phyloP scores from a whole-genome alignment of 2,888 invertebrate genomes.

The Diaperis boleti region DNA sequence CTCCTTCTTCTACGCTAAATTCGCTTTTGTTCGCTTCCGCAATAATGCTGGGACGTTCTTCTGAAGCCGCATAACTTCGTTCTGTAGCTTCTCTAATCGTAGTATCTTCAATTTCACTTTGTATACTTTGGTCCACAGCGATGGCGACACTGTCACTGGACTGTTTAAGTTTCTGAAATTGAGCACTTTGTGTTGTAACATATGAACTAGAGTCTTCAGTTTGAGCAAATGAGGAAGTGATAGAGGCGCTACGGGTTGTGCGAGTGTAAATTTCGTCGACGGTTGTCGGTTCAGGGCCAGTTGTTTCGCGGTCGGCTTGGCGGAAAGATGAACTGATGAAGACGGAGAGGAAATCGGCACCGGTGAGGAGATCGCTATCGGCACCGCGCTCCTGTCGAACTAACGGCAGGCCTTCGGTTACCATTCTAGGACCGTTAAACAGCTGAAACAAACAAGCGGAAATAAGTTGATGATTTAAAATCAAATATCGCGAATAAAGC shows the following conservation, averaged over 20 bases:
- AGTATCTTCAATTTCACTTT: slow-evolving; percentile 28
- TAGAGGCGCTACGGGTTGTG: slow-evolving; percentile 45
- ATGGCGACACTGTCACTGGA: slow-evolving; percentile 64
- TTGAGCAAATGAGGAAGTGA: slow-evolving; percentile 45
- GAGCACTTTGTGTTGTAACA: slow-evolving; percentile 34
- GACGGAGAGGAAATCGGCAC: slow-evolving; percentile 67
- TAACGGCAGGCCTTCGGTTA: slow-evolving; percentile 63
- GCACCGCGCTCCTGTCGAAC: slow-evolving; percentile 60
- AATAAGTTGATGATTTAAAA: no score
- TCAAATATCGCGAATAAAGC: no score
- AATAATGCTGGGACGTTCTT: slow-evolving; percentile 67
- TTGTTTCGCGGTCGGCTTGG: slow-evolving; percentile 46
- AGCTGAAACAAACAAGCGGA: slow-evolving; percentile 59
- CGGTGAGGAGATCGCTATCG: slow-evolving; percentile 65
- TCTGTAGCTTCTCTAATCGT: slow-evolving; percentile 42
- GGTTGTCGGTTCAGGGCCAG: slow-evolving; percentile 40
- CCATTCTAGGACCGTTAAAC: slow-evolving; percentile 57
- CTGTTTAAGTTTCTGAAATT: slow-evolving; percentile 26
- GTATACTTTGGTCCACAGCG: slow-evolving; percentile 63
- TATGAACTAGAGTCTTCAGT: slow-evolving; percentile 40
- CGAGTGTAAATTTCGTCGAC: slow-evolving; percentile 39
- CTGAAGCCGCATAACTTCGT: slow-evolving; percentile 54
- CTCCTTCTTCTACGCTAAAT: slow-evolving; percentile 71
- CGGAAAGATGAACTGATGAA: slow-evolving; percentile 60
- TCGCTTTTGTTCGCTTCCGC: slow-evolving; percentile 72